These are phyloP conservation scores for Molothrus aeneus DNA, from an alignment of 2,797 vertebrate species.

Conservation along the genomic window DNA sequence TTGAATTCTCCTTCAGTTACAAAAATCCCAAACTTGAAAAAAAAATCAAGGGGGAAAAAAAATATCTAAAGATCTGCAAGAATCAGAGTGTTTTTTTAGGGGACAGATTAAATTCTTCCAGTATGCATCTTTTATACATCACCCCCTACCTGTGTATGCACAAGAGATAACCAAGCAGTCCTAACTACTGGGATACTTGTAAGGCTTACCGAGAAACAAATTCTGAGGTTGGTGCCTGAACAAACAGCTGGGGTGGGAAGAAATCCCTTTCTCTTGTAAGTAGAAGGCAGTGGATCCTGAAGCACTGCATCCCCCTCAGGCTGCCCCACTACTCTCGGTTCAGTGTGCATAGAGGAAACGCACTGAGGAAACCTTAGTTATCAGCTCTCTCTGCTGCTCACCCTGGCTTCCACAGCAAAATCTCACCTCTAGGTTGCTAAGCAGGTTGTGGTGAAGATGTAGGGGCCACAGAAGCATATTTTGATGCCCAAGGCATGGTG, in stretches of 20 bases:
- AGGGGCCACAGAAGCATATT: not conserved
- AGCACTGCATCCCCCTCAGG: not conserved
- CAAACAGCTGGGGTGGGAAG: not conserved
- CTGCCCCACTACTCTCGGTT: accelerated
- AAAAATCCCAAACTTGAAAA: not conserved
- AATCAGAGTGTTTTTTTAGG: not conserved
- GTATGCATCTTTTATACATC: not conserved
- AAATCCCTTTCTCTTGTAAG: not conserved
- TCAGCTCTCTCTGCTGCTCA: not conserved
- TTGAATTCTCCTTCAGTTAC: not conserved
- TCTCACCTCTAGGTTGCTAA: not conserved
- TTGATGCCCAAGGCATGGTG: not conserved
- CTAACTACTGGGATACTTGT: not conserved
- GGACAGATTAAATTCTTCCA: not conserved
- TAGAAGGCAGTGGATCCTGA: not conserved
- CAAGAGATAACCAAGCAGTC: not conserved
- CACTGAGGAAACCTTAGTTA: accelerated
- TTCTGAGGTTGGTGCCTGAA: not conserved
- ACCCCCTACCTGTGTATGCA: not conserved
- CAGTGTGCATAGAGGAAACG: not conserved
- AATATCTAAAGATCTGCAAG: not conserved
- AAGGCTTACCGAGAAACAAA: not conserved
- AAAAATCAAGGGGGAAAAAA: not conserved
- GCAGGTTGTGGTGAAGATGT: not conserved
- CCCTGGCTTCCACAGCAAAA: not conserved